Evolutionary conservation across 1,140 invertebrate genomes (phyloP), one percentile per base, ranked within the genome.

Genomic region (Augochlora pura): DNA sequence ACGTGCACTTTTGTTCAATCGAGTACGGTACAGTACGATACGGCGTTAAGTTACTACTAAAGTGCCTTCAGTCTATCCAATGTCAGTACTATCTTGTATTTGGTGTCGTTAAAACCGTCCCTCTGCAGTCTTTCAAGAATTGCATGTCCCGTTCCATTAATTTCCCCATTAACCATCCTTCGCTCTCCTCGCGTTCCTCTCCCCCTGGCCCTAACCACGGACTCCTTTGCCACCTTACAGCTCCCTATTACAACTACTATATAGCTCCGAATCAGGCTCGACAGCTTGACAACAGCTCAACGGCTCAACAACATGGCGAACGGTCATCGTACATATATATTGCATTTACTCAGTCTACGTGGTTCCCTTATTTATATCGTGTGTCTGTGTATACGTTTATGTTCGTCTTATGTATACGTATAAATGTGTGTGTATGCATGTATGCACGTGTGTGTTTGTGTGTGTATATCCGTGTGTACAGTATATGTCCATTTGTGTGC

Each of bases 51-150:
- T 93, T 93, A 92, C 87, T 92, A 92, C 92, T 92, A 93, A 90
- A 88, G 91, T 93, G 92, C 92, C 92, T 91, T 93, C 92, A 93
- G 92, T 93, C 92, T 93, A 93, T 93, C 92, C 92, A 93, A 92
- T 93, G 91, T 93, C 92, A 93, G 92, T 93, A 93, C 92, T 93
- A 93, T 93, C 91, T 93, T 93, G 92, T 93, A 93, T 93, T 92
- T 93, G 92, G 92, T 93, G 91, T 93, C 92, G 92, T 93, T 92
- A 91, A 90, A 93, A 93, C 90, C 91, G 91, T 92, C 90, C 88
- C 87, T 89, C 90, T 90, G 91, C 92, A 92, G 92, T 92, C 92
- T 93, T 93, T 90, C 88, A 89, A 85, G 87, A 89, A 89, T 90
- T 90, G 87, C 90, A 87, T 90, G 69, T 82, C 85, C 82, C 85